These are phyloP conservation scores for Tamias sibiricus DNA, from an alignment of 2,113 vertebrate species.

Conservation along the genomic window DNA sequence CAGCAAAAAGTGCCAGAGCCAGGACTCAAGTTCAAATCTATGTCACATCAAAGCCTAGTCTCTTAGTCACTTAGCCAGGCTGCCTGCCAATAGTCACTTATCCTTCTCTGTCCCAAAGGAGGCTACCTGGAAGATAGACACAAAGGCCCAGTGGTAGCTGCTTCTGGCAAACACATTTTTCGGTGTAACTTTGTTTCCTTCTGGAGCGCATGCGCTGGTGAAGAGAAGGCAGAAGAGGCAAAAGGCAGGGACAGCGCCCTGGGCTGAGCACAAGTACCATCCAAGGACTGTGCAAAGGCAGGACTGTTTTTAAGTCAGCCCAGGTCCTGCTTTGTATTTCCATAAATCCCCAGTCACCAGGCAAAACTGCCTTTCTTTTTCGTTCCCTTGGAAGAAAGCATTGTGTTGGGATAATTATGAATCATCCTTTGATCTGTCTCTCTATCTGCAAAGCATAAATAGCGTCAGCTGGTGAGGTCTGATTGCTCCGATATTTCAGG, in stretches of 20 bases:
- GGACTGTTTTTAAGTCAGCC: background rate
- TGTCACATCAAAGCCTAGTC: background rate
- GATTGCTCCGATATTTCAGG: slow-evolving; percentile 76
- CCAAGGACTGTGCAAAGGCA: background rate
- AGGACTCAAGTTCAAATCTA: background rate
- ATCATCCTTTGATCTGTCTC: slow-evolving; percentile 75
- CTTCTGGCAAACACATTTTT: background rate
- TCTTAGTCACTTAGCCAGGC: background rate
- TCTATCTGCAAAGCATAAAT: slow-evolving; percentile 72
- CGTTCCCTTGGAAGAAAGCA: slow-evolving; percentile 69
- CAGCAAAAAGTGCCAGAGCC: background rate
- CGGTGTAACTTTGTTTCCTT: background rate
- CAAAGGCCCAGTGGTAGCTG: background rate
- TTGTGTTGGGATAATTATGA: slow-evolving; percentile 73
- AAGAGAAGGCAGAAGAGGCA: background rate
- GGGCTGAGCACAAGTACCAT: background rate
- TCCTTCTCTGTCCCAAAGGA: background rate
- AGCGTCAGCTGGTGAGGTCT: slow-evolving; percentile 59
- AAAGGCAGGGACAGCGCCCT: background rate
- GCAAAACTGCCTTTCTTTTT: slow-evolving; percentile 53
- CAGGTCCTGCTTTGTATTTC: background rate
- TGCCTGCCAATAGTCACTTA: too few species aligned
- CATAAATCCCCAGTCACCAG: slow-evolving; percentile 58
- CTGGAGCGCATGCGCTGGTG: background rate
- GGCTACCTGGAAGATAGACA: background rate